Base-by-base conservation (phyloP, 2,113 vertebrate species). In the Dipodomys stephensi region DNA sequence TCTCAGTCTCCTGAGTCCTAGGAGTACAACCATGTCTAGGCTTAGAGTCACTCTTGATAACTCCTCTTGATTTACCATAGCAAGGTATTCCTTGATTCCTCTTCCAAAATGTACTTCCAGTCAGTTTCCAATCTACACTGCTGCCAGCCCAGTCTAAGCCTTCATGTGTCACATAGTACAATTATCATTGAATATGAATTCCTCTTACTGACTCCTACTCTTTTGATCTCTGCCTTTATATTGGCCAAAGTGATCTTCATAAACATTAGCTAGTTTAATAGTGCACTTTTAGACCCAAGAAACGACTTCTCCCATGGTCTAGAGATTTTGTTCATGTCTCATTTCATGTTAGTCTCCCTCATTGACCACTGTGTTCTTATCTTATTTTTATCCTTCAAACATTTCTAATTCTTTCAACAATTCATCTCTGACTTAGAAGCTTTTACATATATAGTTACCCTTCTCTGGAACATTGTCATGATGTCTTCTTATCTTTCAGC, bases 391-490 rank as follows among this genome's bases (percentile, higher is more conserved):
- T 71, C 81, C 39, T 89, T 72, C 62, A 49, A 89, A n/a, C 7
- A 49, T 30, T 12, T 76, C 39, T 28, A 28, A 22, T 39, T 76
- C 46, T 92, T 65, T 60, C 64, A 84, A 39, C 32, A 91, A 25
- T 32, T 72, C 15, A 86, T 85, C 72, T 30, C 25, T 80, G n/a
- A 72, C 49, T 82, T 18, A 49, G 67, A 15, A 49, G 11, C 35
- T 68, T 74, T 74, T 32, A 19, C 1, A 44, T 6, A 53, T 90
- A n/a, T 62, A 86, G 35, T 65, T 78, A 4, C 6, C 44, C 88
- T 89, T 76, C 76, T 72, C 83, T 72, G 20, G 60, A 92, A 80
- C 15, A 79, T 83, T 90, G 18, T 88, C 67, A 81, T 71, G 30
- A 64, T 67, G 86, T 39, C 39, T 39, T 39, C 39, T 83, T 92